Percentiles rank a stretch among this genome's conserved stretches.
Conservation (phyloP, 2,888 invertebrate genomes). For the Pyrrhopygopsis socrates region DNA sequence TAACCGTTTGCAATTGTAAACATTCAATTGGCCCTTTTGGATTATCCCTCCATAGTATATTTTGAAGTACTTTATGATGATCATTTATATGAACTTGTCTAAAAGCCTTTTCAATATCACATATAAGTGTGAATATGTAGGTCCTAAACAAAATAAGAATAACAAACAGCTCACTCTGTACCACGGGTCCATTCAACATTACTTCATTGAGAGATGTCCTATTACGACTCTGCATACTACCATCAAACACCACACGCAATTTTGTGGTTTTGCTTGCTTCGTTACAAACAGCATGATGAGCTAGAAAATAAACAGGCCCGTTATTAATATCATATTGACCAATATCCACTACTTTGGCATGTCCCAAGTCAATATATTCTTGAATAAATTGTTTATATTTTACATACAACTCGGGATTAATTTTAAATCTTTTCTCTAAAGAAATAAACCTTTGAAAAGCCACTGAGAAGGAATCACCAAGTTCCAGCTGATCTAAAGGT, state of each 20-base stretch:
- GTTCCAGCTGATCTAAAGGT: constrained; percentile 30
- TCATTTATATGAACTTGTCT: constrained; percentile 5
- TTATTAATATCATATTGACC: not conserved
- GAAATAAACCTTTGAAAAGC: constrained; percentile 60
- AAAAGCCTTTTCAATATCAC: not conserved
- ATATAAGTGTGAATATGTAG: not conserved
- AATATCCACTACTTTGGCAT: constrained; percentile 13
- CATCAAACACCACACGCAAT: not conserved
- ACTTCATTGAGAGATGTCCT: constrained; percentile 19
- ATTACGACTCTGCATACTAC: not conserved
- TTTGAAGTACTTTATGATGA: constrained; percentile 21
- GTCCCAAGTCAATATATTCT: not conserved
- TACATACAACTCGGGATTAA: not conserved
- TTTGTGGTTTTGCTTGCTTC: not conserved
- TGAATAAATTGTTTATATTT: constrained; percentile 32
- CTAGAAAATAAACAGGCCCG: not conserved
- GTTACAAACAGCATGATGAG: constrained; percentile 7
- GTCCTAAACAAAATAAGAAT: constrained; percentile 1
- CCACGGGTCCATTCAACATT: not conserved
- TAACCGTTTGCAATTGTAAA: constrained; percentile 30
- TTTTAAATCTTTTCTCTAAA: not conserved
- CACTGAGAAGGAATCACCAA: constrained; percentile 65
- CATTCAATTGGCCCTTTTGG: constrained; percentile 9
- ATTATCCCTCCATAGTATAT: constrained; percentile 54
- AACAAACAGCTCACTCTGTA: constrained; percentile 5